Conservation (phyloP, 2,888 invertebrate genomes). For the Exocentrus adspersus region DNA sequence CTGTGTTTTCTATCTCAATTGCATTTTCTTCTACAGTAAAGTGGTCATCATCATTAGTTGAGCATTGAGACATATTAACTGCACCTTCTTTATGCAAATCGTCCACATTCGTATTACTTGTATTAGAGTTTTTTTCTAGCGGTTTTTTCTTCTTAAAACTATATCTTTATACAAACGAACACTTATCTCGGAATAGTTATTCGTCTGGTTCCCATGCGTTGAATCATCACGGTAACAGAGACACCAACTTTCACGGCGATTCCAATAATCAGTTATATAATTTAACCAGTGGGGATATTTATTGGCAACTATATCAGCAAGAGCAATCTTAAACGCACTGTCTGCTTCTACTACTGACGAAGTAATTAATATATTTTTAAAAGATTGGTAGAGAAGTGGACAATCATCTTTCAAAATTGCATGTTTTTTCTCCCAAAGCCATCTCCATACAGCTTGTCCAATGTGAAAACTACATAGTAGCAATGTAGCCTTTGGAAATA, state of each 20-base stretch:
- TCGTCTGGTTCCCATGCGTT: constrained; percentile 32
- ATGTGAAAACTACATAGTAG: constrained; percentile 33
- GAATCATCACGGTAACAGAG: constrained; percentile 24
- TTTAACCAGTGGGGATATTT: constrained; percentile 24
- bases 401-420: constrained; percentile 3
- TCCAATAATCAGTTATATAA: constrained; percentile 22
- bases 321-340: constrained; percentile 1
- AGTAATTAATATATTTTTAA: constrained; percentile 16
- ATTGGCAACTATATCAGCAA: constrained; percentile 3
- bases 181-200: constrained; percentile 28
- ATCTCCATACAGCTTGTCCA: constrained; percentile 29
- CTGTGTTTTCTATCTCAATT: no score
- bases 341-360: neutral
- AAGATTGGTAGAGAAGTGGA: constrained; percentile 1
- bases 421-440: constrained; percentile 32
- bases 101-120: no score
- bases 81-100: no score
- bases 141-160: no score
- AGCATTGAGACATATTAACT: no score
- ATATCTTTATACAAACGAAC: neutral
- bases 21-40: no score
- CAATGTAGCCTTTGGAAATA: constrained; percentile 24
- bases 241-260: constrained; percentile 26
- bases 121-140: no score
- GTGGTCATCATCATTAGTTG: no score